phyloP scores from a whole-genome alignment of 2,797 vertebrate species.

The Pampus argenteus region DNA sequence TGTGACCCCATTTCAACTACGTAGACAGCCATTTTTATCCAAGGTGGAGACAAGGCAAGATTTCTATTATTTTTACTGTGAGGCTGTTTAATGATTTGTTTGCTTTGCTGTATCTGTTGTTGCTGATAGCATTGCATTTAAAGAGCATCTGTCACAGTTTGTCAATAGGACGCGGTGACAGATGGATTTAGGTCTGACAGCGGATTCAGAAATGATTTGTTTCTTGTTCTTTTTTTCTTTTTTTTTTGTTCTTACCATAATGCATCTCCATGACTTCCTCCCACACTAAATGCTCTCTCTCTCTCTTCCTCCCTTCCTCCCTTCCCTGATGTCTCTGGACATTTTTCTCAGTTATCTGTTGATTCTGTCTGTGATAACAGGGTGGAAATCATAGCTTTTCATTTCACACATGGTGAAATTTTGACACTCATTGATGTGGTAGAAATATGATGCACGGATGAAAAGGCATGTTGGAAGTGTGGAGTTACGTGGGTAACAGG shows the following conservation, averaged over 20 bases:
- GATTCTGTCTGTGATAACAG: conserved; percentile 43
- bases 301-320: conserved; percentile 33
- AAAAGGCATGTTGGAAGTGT: background rate
- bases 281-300: conserved; percentile 60
- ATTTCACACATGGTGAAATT: conserved; percentile 23
- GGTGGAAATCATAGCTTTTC: conserved; percentile 37
- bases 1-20: conserved; percentile 57
- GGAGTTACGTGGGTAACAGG: background rate
- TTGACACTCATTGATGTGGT: conserved; percentile 7
- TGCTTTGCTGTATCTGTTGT: conserved; percentile 43
- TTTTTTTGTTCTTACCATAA: conserved; percentile 41
- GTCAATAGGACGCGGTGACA: conserved; percentile 64
- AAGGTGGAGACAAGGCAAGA: conserved; percentile 18
- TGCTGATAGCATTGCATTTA: conserved; percentile 60
- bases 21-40: conserved; percentile 15
- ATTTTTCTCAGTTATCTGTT: conserved; percentile 52
- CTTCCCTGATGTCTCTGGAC: conserved; percentile 50
- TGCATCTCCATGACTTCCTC: conserved; percentile 68
- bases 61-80: conserved; percentile 30
- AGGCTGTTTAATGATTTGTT: conserved; percentile 52
- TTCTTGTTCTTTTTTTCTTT: too few relatives aligned
- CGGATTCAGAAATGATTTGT: conserved; percentile 43
- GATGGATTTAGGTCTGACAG: conserved; percentile 68
- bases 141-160: conserved; percentile 67
- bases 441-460: conserved; percentile 16